Evolutionary conservation across 2,797 vertebrate species (phyloP).

Genomic region (Acestrorhynchus altus): DNA sequence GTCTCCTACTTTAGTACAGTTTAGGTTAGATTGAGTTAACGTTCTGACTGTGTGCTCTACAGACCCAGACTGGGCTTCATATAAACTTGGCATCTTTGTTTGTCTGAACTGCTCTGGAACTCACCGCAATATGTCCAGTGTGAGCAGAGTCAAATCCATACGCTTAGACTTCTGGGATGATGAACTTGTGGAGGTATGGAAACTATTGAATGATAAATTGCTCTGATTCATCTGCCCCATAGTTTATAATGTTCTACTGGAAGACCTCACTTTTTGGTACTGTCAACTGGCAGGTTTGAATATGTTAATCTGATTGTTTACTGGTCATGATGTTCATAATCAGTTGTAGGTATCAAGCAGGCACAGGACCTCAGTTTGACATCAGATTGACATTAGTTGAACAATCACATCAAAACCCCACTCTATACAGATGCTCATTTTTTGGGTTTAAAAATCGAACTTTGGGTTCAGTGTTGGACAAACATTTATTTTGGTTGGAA

Average conservation of each 20-base stretch:
- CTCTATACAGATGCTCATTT: too few species aligned
- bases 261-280: neutral
- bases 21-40: neutral
- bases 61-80: constrained; percentile 94
- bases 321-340: neutral
- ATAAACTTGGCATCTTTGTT: constrained; percentile 89
- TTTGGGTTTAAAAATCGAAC: too few species aligned
- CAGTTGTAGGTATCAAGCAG: too few species aligned
- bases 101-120: constrained; percentile 91
- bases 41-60: constrained; percentile 2
- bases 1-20: too few species aligned
- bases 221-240: neutral
- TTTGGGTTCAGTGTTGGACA: too few species aligned
- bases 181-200: constrained; percentile 82
- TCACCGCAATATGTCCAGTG: constrained; percentile 84
- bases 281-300: neutral
- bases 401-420: too few species aligned
- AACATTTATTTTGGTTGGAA: too few species aligned
- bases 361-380: too few species aligned
- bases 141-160: constrained; percentile 90
- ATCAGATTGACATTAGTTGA: too few species aligned
- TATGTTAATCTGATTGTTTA: neutral
- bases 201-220: neutral
- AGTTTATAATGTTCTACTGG: neutral
- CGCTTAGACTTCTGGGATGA: constrained; percentile 92